Conservation (phyloP, 2,888 invertebrate species). For the Lucinisca nassula region DNA sequence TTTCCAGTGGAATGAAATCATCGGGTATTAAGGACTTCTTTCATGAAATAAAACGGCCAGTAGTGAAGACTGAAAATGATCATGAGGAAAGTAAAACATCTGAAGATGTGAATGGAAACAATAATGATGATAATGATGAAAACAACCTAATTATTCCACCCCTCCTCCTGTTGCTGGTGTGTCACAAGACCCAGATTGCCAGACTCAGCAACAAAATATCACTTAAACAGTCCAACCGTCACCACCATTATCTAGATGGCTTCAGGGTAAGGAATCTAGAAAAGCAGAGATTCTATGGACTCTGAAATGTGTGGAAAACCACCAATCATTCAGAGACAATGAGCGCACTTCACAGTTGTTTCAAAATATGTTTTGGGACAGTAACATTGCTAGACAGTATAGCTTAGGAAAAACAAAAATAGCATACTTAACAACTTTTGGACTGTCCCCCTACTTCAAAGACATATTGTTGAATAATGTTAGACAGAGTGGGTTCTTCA, state of each 20-base stretch:
- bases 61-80: neutral
- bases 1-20: neutral
- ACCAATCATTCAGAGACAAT: slow-evolving; percentile 53
- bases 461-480: slow-evolving; percentile 10
- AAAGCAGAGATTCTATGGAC: slow-evolving; percentile 69
- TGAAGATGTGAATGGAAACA: neutral
- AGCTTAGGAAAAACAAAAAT: slow-evolving; percentile 40
- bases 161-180: neutral
- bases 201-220: neutral
- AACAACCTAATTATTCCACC: neutral
- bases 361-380: slow-evolving; percentile 64
- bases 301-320: slow-evolving; percentile 39
- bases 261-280: slow-evolving; percentile 37
- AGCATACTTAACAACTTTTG: slow-evolving; percentile 50
- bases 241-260: neutral
- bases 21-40: neutral
- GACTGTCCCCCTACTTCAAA: slow-evolving; percentile 67
- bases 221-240: neutral
- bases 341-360: slow-evolving; percentile 48
- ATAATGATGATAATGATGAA: neutral
- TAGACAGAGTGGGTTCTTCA: slow-evolving; percentile 25
- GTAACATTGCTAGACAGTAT: slow-evolving; percentile 53
- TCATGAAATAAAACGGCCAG: neutral
- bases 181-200: neutral
- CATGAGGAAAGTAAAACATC: neutral